phyloP scores from a whole-genome alignment of 2,113 vertebrate species.

The Canis aureus region DNA sequence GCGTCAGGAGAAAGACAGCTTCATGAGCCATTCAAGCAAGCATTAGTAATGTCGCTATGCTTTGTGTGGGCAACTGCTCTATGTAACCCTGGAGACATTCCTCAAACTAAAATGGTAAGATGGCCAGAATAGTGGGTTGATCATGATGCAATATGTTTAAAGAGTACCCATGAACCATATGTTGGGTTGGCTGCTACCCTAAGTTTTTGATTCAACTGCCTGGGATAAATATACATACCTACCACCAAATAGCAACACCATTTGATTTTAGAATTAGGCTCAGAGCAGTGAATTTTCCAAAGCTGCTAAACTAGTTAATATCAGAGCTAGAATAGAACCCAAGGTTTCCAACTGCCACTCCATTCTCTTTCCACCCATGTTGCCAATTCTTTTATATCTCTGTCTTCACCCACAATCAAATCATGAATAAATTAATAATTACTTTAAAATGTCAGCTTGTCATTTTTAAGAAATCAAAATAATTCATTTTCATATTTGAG shows the following conservation, averaged over 20 bases:
- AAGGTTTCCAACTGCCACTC: not conserved
- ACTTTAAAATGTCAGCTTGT: not conserved
- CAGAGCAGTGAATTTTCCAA: not conserved
- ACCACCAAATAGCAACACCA: not conserved
- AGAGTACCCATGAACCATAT: not conserved
- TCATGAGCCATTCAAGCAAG: not conserved
- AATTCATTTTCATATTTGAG: conserved; percentile 39
- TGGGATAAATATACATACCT: not conserved
- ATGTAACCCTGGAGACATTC: not conserved
- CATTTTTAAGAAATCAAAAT: not conserved
- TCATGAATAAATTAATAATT: not conserved
- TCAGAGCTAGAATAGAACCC: not conserved
- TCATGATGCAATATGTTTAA: not conserved
- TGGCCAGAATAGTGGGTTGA: not conserved
- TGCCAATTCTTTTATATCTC: not conserved
- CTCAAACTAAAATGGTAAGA: not conserved
- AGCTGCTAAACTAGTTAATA: not conserved
- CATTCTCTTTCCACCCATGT: not conserved
- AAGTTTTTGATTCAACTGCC: not conserved
- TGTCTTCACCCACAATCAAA: not conserved
- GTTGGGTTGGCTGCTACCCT: not conserved
- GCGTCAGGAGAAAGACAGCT: conserved; percentile 39
- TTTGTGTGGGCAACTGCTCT: not conserved
- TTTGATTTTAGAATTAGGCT: not conserved
- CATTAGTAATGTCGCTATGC: not conserved